A percentile compares a stretch with the other conserved stretches of the same genome.
Evolutionary conservation across 2,797 vertebrate genomes (phyloP).

Genomic region (Crypturellus tataupa): DNA sequence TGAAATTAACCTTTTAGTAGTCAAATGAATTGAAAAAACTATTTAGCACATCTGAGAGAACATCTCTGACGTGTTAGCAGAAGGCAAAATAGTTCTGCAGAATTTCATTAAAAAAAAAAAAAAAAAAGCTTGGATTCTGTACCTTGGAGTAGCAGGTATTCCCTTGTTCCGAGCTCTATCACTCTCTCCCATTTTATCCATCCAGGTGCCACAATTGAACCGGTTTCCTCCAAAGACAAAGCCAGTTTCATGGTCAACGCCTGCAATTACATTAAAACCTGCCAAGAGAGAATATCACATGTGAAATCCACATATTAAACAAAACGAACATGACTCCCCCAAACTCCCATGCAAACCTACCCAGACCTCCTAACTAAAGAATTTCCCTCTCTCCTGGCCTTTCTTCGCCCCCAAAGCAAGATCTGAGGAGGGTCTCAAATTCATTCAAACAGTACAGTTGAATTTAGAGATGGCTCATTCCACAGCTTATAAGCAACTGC

Average conservation of each 20-base stretch:
- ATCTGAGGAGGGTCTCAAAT: not conserved
- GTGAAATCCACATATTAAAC: not conserved
- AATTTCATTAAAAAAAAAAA: not conserved
- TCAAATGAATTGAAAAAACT: not conserved
- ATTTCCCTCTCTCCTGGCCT: too few species aligned
- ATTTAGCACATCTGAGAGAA: not conserved
- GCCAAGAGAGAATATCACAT: not conserved
- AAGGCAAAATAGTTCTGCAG: not conserved
- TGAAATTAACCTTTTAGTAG: not conserved
- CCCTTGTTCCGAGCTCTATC: constrained; percentile 86
- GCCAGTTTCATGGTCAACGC: constrained; percentile 85
- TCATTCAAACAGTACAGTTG: too few species aligned
- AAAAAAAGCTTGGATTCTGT: not conserved
- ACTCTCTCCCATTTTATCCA: constrained; percentile 95
- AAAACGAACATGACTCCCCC: accelerated
- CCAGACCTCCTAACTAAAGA: not conserved
- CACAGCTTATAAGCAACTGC: not conserved
- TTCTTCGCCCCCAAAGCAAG: not conserved
- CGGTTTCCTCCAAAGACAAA: constrained; percentile 90
- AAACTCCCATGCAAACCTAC: not conserved
- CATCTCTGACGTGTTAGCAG: not conserved
- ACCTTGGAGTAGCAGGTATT: constrained; percentile 90
- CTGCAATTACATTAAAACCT: constrained; percentile 87
- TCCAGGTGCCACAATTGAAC: constrained; percentile 93
- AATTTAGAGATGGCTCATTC: not conserved